Conservation (phyloP, 2,797 vertebrate genomes). For the Sebastes paucispinis region DNA sequence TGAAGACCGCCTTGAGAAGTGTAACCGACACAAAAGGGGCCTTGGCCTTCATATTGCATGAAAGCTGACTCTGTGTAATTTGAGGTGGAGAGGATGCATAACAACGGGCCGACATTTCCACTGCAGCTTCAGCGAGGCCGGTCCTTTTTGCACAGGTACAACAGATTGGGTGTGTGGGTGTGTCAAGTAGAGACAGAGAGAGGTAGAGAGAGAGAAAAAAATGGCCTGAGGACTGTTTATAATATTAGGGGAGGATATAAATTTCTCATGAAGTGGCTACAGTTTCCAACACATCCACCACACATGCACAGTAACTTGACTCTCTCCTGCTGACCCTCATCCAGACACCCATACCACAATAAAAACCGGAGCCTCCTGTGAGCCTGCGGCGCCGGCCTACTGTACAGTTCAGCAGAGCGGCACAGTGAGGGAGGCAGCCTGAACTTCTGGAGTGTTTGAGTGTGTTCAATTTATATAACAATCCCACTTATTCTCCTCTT, state of each 20-base stretch:
- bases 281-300: constrained; percentile 65
- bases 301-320: constrained; percentile 66
- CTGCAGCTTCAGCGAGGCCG: neutral
- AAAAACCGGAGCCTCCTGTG: constrained; percentile 55
- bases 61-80: constrained; percentile 62
- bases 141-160: constrained; percentile 26
- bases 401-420: constrained; percentile 21
- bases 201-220: neutral
- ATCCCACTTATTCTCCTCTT: constrained; percentile 70
- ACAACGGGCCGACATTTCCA: constrained; percentile 44
- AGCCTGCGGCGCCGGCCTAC: constrained; percentile 13
- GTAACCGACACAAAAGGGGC: constrained; percentile 38
- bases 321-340: constrained; percentile 64
- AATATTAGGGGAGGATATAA: constrained; percentile 58
- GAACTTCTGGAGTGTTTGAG: constrained; percentile 58
- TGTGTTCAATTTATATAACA: constrained; percentile 75
- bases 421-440: constrained; percentile 38
- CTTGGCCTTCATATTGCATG: constrained; percentile 35
- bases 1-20: neutral
- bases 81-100: constrained; percentile 51
- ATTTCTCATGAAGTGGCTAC: constrained; percentile 74
- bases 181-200: constrained; percentile 47
- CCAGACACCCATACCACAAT: constrained; percentile 62
- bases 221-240: constrained; percentile 49
- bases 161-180: constrained; percentile 48